Evolutionary conservation across 2,113 vertebrate species (phyloP).

Genomic region (Rhinichthys klamathensis): DNA sequence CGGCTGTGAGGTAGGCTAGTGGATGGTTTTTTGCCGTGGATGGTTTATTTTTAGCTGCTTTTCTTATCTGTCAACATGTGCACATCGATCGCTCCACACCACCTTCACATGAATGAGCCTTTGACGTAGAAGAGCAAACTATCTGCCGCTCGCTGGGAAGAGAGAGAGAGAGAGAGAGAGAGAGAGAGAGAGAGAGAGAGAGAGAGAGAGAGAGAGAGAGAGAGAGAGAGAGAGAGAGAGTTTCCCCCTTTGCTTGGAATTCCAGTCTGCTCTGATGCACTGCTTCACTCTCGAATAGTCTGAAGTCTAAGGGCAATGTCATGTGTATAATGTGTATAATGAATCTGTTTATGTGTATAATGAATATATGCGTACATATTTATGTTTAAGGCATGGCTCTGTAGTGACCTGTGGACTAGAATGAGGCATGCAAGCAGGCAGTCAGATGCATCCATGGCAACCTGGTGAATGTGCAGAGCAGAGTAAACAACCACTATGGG

Average conservation of each 20-base stretch:
- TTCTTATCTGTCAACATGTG: conserved; percentile 49
- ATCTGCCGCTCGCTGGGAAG: conserved; percentile 13
- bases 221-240: not conserved
- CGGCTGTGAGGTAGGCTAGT: not conserved
- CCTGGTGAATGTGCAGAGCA: conserved; percentile 24
- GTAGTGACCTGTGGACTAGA: conserved; percentile 45
- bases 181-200: too few relatives aligned
- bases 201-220: not conserved
- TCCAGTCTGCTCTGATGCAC: not conserved
- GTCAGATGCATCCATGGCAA: conserved; percentile 49
- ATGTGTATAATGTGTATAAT: not conserved
- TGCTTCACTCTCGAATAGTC: not conserved
- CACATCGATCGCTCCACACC: conserved; percentile 44
- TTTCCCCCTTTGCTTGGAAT: conserved; percentile 22
- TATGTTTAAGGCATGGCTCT: conserved; percentile 31
- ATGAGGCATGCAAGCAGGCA: conserved; percentile 6
- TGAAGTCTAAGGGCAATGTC: not conserved
- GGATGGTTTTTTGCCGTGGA: conserved; percentile 27
- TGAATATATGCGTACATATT: conserved; percentile 3
- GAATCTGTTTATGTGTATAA: not conserved
- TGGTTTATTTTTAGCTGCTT: conserved; percentile 51
- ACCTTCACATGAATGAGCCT: conserved; percentile 47
- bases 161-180: not conserved
- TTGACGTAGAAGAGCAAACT: conserved; percentile 50
- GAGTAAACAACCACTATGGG: conserved; percentile 43